phyloP scores from a whole-genome alignment of 2,797 vertebrate genomes.

The Rhinoraja longicauda region DNA sequence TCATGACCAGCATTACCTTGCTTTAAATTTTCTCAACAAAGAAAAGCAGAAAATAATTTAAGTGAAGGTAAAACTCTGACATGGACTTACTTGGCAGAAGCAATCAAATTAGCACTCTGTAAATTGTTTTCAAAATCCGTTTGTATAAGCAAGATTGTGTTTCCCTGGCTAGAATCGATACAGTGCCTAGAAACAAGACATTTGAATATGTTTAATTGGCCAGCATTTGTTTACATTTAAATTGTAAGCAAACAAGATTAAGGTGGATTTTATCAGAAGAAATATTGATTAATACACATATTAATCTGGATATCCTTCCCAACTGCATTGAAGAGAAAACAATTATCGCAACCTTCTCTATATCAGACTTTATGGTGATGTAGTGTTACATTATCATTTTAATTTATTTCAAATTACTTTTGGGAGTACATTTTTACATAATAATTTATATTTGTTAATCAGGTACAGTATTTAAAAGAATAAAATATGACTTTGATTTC shows the following conservation, averaged over 20 bases:
- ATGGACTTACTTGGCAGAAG: conserved; percentile 78
- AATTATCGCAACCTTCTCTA: neutral
- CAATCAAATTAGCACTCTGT: conserved; percentile 75
- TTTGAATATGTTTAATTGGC: too few species aligned
- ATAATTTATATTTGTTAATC: too few species aligned
- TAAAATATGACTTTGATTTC: too few species aligned
- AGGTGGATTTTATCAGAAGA: neutral
- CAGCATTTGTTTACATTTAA: neutral
- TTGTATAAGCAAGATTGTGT: conserved; percentile 83
- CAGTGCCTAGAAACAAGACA: conserved; percentile 56
- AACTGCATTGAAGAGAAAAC: neutral
- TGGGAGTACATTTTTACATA: neutral
- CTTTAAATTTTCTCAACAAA: neutral
- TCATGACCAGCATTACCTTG: neutral
- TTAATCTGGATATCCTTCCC: neutral
- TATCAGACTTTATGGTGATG: neutral
- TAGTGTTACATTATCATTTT: neutral
- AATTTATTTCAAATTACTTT: neutral
- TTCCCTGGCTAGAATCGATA: conserved; percentile 51
- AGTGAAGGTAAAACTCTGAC: neutral
- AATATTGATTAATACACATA: neutral
- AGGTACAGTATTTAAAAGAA: too few species aligned
- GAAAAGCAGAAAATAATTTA: neutral
- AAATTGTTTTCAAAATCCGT: conserved; percentile 76
- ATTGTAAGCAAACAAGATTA: neutral